Conservation (phyloP, 2,113 vertebrate genomes). For the Ranitomeya variabilis region DNA sequence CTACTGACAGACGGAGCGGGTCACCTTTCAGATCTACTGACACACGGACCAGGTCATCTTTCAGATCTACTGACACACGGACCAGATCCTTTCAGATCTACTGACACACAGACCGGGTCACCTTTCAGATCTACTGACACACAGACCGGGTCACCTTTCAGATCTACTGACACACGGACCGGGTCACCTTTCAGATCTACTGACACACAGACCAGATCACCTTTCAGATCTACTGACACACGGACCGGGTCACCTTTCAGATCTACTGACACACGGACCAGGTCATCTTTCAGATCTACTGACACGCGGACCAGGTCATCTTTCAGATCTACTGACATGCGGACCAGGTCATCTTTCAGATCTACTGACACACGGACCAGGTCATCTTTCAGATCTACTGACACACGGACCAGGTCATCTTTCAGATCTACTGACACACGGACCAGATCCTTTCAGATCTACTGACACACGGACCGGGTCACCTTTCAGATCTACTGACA, state of each 20-base stretch:
- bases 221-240: neutral
- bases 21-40: neutral
- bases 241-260: neutral
- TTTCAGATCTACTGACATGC: neutral
- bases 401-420: neutral
- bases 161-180: neutral
- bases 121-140: neutral
- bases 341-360: neutral
- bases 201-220: neutral
- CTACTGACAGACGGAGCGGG: neutral
- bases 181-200: neutral
- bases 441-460: neutral
- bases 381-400: neutral
- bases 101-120: neutral
- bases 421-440: neutral
- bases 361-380: neutral
- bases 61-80: neutral
- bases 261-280: neutral
- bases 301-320: neutral
- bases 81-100: neutral
- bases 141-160: neutral
- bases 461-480: neutral
- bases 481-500: neutral
- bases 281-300: neutral
- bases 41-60: neutral